These are phyloP conservation scores for Lepidurus packardi DNA, from an alignment of 1,140 invertebrate genomes.

Conservation along the genomic window DNA sequence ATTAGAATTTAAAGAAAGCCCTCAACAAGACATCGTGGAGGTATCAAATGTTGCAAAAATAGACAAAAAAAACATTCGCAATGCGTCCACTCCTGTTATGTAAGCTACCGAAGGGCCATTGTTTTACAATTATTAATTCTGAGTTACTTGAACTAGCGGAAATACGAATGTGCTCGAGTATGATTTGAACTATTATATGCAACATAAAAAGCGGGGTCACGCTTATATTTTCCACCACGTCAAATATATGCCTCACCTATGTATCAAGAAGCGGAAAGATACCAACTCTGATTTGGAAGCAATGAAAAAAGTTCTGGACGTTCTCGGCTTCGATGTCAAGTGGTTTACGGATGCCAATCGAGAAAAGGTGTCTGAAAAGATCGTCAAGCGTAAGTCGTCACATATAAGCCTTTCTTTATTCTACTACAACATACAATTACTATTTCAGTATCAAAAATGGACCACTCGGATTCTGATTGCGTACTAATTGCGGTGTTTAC, in stretches of 20 bases:
- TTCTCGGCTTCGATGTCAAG: constrained; percentile 69
- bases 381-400: constrained; percentile 41
- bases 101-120: neutral
- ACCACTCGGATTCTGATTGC: constrained; percentile 73
- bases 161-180: neutral
- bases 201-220: constrained; percentile 47
- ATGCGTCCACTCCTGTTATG: neutral
- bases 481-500: constrained; percentile 73
- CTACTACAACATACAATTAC: constrained; percentile 38
- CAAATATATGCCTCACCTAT: constrained; percentile 43
- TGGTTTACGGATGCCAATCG: constrained; percentile 56
- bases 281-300: constrained; percentile 52
- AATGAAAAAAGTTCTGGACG: constrained; percentile 56
- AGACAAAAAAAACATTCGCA: no score
- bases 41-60: no score
- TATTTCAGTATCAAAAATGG: constrained; percentile 56
- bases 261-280: constrained; percentile 45
- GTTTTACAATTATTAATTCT: neutral
- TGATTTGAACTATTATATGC: constrained; percentile 47
- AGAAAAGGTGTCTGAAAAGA: constrained; percentile 58
- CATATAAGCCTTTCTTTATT: constrained; percentile 13
- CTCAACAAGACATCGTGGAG: no score
- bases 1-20: no score
- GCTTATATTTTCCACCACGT: constrained; percentile 55
- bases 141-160: neutral